Evolutionary conservation across 2,113 vertebrate genomes (phyloP), one percentile per base, ranked within the genome.

Genomic region (Forbesichthys papilliferus): DNA sequence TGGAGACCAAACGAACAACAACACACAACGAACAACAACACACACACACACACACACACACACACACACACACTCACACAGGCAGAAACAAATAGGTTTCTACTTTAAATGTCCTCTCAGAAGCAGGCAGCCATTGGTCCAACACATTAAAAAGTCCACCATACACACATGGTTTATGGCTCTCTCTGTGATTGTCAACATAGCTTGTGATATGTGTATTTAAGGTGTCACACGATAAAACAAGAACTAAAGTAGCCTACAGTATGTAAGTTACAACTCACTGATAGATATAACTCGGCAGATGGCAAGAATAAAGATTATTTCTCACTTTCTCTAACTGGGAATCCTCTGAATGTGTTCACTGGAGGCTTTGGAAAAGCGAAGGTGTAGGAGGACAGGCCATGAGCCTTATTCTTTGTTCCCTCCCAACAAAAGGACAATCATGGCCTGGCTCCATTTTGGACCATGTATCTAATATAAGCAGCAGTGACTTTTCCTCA

Each of bases 381-480:
- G 69, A 79, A 68, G 9, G 83, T 76, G 84, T 86, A 79, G 88
- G 87, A 81, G 84, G 86, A 86, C 48, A 57, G 75, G 82, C 86
- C 89, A 80, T 61, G 74, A 78, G 73, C 52, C 67, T n/a, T 48
- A 52, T 67, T 80, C 84, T 86, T 87, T 89, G 84, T 88, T 83
- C 34, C 60, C 65, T 62, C 63, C 76, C 59, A 13, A 48, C 74
- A 73, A 33, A 27, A 65, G 72, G 65, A 69, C 55, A 7, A 46
- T 12, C 36, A 12, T 3, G n/a, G 67, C 69, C 65, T 52, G 64
- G 47, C 2, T 33, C 52, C 18, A 64, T 60, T 74, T 77, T 66
- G 48, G 46, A 14, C 36, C 27, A 14, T 47, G 14, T 56, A 42
- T 5, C 36, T 42, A 8, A 42, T 42, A 42, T 42, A 42, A 42